These are phyloP conservation scores for Philereme vetulata DNA, from an alignment of 2,888 invertebrate species.

Conservation along the genomic window DNA sequence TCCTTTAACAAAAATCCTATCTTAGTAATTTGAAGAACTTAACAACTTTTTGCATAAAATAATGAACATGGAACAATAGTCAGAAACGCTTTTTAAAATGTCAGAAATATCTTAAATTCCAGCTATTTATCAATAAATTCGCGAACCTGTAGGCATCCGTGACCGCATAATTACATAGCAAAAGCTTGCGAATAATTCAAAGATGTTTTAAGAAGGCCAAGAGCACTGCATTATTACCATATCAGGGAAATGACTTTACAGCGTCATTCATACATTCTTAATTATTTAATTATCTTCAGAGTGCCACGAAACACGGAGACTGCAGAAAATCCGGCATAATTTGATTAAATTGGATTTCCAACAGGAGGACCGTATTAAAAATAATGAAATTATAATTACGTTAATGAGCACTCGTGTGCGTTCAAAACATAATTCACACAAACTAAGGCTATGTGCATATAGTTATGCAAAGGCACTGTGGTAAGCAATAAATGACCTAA, in stretches of 20 bases:
- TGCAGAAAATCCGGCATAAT: constrained; percentile 71
- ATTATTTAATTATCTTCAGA: constrained; percentile 82
- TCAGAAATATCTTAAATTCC: neutral
- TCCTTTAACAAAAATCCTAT: too few relatives aligned
- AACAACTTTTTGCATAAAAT: too few relatives aligned
- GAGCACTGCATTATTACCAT: constrained; percentile 82
- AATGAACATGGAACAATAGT: too few relatives aligned
- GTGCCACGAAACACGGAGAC: constrained; percentile 63
- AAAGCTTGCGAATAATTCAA: constrained; percentile 77
- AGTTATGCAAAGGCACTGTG: too few relatives aligned
- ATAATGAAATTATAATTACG: constrained; percentile 54
- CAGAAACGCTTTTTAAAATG: too few relatives aligned
- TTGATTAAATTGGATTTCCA: constrained; percentile 72
- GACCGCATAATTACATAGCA: constrained; percentile 70
- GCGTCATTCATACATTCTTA: constrained; percentile 82
- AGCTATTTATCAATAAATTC: constrained; percentile 56
- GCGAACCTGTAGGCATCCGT: constrained; percentile 54
- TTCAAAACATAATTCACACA: neutral
- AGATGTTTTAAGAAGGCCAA: constrained; percentile 77
- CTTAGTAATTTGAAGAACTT: too few relatives aligned
- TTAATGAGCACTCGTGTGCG: constrained; percentile 39
- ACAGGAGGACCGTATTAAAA: constrained; percentile 55
- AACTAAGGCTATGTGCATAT: neutral
- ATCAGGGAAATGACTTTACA: constrained; percentile 77
- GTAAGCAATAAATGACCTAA: too few relatives aligned